These are phyloP conservation scores for Drosophila orena DNA, from an alignment of 1,140 invertebrate species.

Conservation along the genomic window DNA sequence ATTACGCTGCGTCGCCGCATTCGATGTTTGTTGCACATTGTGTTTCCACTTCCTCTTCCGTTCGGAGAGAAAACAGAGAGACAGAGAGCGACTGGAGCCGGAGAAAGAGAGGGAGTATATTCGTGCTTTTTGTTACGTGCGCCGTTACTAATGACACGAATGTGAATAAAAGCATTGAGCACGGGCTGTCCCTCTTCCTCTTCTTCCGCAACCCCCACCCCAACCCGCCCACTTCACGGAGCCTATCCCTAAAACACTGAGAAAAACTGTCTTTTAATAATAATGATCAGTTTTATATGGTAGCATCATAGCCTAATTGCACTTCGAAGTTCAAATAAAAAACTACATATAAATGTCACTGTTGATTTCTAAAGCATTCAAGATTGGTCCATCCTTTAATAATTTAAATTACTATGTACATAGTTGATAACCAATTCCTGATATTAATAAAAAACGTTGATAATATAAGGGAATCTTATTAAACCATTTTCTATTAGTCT, in stretches of 20 bases:
- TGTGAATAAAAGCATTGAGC: slow-evolving; percentile 71
- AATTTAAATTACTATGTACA: too few species aligned
- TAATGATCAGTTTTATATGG: neutral
- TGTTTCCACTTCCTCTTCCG: slow-evolving; percentile 81
- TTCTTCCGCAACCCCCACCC: slow-evolving; percentile 10
- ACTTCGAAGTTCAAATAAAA: neutral
- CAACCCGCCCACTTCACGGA: slow-evolving; percentile 12
- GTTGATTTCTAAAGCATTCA: neutral
- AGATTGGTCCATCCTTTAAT: too few species aligned
- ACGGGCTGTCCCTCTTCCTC: slow-evolving; percentile 30
- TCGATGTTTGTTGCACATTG: slow-evolving; percentile 74
- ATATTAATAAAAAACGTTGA: too few species aligned
- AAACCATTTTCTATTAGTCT: too few species aligned
- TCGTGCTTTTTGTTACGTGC: slow-evolving; percentile 65
- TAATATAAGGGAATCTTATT: too few species aligned
- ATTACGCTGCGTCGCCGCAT: slow-evolving; percentile 73
- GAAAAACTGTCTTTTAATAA: neutral
- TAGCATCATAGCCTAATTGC: too few species aligned
- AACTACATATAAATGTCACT: too few species aligned
- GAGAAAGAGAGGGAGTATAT: slow-evolving; percentile 43
- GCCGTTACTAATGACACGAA: slow-evolving; percentile 80
- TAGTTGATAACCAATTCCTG: too few species aligned
- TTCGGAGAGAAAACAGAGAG: slow-evolving; percentile 40
- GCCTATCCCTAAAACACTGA: slow-evolving; percentile 1
- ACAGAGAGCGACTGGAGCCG: slow-evolving; percentile 16